These are phyloP conservation scores for Chymomyza amoena DNA, from an alignment of 2,888 invertebrate genomes.

Conservation along the genomic window DNA sequence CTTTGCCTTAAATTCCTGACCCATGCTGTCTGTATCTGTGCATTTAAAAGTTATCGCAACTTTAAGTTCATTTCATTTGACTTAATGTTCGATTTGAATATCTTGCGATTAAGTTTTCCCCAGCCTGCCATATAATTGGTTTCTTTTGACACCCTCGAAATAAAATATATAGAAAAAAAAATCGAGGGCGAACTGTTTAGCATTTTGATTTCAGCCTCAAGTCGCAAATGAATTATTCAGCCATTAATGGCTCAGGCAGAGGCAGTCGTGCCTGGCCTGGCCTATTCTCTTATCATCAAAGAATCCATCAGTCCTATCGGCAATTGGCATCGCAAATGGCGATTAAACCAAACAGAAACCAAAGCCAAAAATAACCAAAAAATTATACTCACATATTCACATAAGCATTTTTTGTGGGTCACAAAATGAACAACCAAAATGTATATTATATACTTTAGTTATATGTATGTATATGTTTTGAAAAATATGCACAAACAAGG, in stretches of 20 bases:
- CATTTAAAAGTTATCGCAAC: neutral
- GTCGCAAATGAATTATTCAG: slow-evolving; percentile 25
- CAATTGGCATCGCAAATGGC: slow-evolving; percentile 66
- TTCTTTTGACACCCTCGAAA: slow-evolving; percentile 27
- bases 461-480: neutral
- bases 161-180: neutral
- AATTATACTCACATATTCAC: slow-evolving; percentile 11
- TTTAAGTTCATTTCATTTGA: neutral
- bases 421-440: neutral
- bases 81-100: neutral
- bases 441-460: neutral
- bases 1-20: neutral
- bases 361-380: slow-evolving; percentile 25
- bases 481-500: slow-evolving; percentile 10
- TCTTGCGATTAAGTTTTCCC: neutral
- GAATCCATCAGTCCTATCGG: slow-evolving; percentile 74
- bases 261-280: slow-evolving; percentile 20
- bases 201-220: slow-evolving; percentile 22
- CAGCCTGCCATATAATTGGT: slow-evolving; percentile 19
- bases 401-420: neutral
- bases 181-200: slow-evolving; percentile 21
- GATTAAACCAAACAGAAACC: slow-evolving; percentile 56
- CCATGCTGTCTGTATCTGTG: neutral
- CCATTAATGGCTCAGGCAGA: slow-evolving; percentile 26
- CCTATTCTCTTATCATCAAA: slow-evolving; percentile 75